Conservation (phyloP, 1,140 invertebrate species). For the Pseudomyrmex dendroicus region DNA sequence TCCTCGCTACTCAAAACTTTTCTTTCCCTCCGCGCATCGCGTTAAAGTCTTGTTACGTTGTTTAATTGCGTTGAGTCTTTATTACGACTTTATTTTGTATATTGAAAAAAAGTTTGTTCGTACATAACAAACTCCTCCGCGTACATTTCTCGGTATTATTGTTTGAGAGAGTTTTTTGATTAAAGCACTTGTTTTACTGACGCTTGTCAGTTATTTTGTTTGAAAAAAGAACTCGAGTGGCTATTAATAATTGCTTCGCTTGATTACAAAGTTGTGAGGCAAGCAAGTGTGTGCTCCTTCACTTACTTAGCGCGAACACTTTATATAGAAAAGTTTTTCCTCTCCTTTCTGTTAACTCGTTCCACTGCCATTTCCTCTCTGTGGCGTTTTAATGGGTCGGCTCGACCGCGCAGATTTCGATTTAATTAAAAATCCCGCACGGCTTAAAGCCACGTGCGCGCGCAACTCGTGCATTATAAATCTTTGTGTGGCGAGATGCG, state of each 20-base stretch:
- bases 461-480: conserved; percentile 59
- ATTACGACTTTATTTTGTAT: neutral
- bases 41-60: too few relatives aligned
- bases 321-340: neutral
- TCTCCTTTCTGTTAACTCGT: neutral
- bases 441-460: conserved; percentile 51
- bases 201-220: conserved; percentile 17
- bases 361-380: conserved; percentile 15
- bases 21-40: too few relatives aligned
- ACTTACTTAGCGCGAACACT: neutral
- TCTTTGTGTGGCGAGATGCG: conserved; percentile 12
- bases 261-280: neutral
- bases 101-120: too few relatives aligned
- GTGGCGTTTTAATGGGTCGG: conserved; percentile 35
- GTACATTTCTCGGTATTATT: neutral
- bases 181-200: neutral
- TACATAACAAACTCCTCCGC: too few relatives aligned
- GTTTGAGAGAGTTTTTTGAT: neutral
- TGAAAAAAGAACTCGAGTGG: neutral
- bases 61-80: neutral
- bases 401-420: conserved; percentile 51
- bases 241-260: neutral
- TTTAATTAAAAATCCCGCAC: conserved; percentile 66
- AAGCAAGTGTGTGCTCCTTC: neutral
- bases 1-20: too few relatives aligned